phyloP scores from a whole-genome alignment of 2,113 vertebrate genomes.

The Lontra canadensis region DNA sequence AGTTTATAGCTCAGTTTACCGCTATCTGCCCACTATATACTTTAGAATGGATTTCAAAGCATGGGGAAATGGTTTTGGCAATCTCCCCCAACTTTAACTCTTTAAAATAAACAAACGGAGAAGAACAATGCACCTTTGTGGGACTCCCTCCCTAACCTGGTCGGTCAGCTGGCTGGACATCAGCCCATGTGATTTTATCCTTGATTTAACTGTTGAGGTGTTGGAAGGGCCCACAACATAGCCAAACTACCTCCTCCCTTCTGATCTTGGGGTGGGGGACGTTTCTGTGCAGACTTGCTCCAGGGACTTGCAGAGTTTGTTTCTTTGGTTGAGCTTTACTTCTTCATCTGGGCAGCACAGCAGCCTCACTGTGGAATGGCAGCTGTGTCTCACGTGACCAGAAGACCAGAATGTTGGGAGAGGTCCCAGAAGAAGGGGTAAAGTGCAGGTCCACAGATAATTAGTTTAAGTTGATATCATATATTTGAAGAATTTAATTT shows the following conservation, averaged over 20 bases:
- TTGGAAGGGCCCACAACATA: background rate
- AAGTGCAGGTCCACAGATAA: background rate
- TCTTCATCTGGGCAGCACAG: background rate
- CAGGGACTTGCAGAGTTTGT: background rate
- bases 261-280: accelerated
- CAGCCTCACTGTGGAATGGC: too few species aligned
- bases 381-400: background rate
- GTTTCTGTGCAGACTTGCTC: background rate
- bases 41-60: background rate
- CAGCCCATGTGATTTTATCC: background rate
- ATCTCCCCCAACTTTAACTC: background rate
- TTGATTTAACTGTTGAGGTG: background rate
- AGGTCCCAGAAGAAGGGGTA: background rate
- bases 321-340: too few species aligned
- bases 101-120: background rate
- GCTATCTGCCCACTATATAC: background rate
- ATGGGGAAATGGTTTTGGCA: background rate
- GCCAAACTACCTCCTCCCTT: background rate
- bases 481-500: slow-evolving; percentile 10
- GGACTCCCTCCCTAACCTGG: background rate
- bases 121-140: background rate
- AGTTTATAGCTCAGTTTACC: background rate
- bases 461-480: background rate
- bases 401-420: background rate
- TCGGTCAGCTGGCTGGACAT: background rate